Base-by-base conservation (phyloP, 1,140 invertebrate species). In the Gonatopus flavifemur region DNA sequence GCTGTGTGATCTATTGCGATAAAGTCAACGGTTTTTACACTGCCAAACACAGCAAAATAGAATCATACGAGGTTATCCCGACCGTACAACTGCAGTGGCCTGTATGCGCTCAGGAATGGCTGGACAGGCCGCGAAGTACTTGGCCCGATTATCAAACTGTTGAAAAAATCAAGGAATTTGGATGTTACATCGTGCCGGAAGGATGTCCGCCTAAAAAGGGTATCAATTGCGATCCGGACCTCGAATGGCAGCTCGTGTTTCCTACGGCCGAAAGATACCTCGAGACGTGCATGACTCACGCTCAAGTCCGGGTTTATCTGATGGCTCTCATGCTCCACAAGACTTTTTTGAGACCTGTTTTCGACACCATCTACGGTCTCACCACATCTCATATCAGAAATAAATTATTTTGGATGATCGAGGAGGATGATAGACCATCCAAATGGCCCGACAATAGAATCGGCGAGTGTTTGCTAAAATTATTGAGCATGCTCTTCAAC, bases 371-470 rank as follows among this genome's bases (percentile, higher is more conserved):
- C 62, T 74, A 82, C 32, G 83, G 85, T 2, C 67, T 88, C 1
- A 80, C 81, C 15, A 65, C 64, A 0, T 81, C 84, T 44, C 89
- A 91, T 64, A 80, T 91, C n/a, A 82, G 86, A 44, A 86, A 85
- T 43, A 83, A 87, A 61, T 66, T 92, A n/a, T 90, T 89, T 64
- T 89, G 86, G 86, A 80, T 89, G 69, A 86, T 87, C 51, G 89
- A 92, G 66, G 57, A 78, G 19, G 61, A 77, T 42, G 82, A 83
- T 20, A 82, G 86, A 51, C 83, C 81, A 56, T 79, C 79, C 2
- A 83, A 80, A 36, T 91, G 88, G 88, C 80, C 84, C 0, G 85
- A 89, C 54, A 82, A 86, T 66, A 74, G 83, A 28, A 73, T 88
- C 0, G 88, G 88, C 12, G 81, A 84, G 56, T 83, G 81, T 25